Evolutionary conservation across 2,797 vertebrate genomes (phyloP).

Genomic region (Heliangelus exortis): DNA sequence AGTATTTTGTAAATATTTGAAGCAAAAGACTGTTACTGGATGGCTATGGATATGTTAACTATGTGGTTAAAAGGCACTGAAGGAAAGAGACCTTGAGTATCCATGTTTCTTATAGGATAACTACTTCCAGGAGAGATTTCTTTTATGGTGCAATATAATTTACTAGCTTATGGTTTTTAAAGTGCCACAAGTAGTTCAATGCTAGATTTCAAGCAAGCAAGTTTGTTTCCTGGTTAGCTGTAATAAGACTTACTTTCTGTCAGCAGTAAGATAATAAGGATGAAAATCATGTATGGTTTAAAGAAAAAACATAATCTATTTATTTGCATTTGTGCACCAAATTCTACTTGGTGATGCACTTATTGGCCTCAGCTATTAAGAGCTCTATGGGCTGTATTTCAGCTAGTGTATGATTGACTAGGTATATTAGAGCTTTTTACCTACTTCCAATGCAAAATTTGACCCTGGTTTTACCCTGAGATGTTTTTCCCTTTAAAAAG

Average conservation of each 20-base stretch:
- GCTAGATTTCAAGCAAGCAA: not conserved
- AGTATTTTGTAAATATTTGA: slow-evolving; percentile 8
- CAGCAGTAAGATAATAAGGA: not conserved
- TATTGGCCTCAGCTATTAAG: slow-evolving; percentile 3
- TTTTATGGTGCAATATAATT: not conserved
- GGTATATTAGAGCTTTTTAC: not conserved
- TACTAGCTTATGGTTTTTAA: not conserved
- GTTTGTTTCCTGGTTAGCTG: slow-evolving; percentile 1
- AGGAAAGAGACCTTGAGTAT: not conserved
- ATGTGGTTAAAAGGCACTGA: not conserved
- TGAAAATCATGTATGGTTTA: not conserved
- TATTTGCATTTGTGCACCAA: not conserved
- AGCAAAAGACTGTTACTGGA: not conserved
- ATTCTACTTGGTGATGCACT: not conserved
- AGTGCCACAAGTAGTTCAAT: not conserved
- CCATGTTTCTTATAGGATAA: not conserved
- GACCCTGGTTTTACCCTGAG: not conserved
- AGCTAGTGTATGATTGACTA: not conserved
- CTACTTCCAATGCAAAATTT: not conserved
- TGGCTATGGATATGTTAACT: not conserved
- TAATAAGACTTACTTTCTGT: slow-evolving; percentile 1
- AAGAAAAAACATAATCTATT: not conserved
- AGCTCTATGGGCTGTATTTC: not conserved
- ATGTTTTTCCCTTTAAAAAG: slow-evolving; percentile 26
- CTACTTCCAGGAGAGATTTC: not conserved